phyloP scores from a whole-genome alignment of 2,888 invertebrate genomes.

The Mythimna vitellina region DNA sequence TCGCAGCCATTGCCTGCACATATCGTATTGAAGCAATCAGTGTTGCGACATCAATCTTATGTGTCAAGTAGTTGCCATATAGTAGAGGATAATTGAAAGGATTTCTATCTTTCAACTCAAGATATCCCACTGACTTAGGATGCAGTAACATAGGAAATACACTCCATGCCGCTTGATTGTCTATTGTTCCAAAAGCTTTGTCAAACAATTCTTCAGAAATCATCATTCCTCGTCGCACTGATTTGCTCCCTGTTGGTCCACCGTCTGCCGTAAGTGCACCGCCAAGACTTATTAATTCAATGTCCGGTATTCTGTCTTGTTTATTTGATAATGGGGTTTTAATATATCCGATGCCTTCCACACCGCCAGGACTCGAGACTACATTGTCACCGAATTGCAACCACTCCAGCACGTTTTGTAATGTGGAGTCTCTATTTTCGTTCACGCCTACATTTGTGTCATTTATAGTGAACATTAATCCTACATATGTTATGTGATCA shows the following conservation, averaged over 20 bases:
- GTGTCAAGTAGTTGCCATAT: constrained; percentile 92
- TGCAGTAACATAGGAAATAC: constrained; percentile 92
- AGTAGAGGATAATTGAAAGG: constrained; percentile 92
- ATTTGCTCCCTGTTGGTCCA: constrained; percentile 80
- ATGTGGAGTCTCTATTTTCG: constrained; percentile 70
- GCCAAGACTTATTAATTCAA: constrained; percentile 92
- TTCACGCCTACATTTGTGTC: constrained; percentile 72
- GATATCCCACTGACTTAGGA: constrained; percentile 92
- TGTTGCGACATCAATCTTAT: constrained; percentile 91
- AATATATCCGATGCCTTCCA: constrained; percentile 92
- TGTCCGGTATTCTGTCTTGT: constrained; percentile 91
- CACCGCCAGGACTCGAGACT: constrained; percentile 90
- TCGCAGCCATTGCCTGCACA: constrained; percentile 85
- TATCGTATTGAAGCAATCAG: constrained; percentile 91
- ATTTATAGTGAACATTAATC: constrained; percentile 92
- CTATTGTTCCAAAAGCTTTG: constrained; percentile 83
- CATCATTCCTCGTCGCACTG: constrained; percentile 83
- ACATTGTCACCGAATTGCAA: constrained; percentile 82
- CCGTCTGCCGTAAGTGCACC: constrained; percentile 84
- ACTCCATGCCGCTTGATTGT: constrained; percentile 87
- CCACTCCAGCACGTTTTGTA: constrained; percentile 73
- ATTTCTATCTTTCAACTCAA: constrained; percentile 92
- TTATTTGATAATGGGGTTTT: constrained; percentile 90
- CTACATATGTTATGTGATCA: constrained; percentile 92
- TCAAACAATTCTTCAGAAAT: constrained; percentile 84